Base-by-base conservation (phyloP, 2,113 vertebrate genomes). In the Tachycineta bicolor region DNA sequence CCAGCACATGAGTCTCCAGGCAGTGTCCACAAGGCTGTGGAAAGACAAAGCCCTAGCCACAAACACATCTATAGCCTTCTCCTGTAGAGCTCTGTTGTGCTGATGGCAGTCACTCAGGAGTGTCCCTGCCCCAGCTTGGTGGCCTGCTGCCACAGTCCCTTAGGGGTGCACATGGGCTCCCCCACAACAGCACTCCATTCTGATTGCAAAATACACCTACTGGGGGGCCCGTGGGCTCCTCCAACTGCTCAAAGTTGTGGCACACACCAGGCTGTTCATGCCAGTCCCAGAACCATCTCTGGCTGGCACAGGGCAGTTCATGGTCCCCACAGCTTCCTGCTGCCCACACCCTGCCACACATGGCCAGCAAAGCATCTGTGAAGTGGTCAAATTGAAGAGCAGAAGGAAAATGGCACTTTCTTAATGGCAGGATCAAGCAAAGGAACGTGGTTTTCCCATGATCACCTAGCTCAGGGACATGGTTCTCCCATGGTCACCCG, bases 221-320 rank as follows among this genome's bases (percentile, higher is more conserved):
- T 63, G 18, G 26, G 12, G 14, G 12, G 3, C 13, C 49, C 4
- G 1, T 4, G 47, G n/a, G 12, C 24, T 90, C 13, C 63, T 83
- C 28, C 5, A 31, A 1, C 37, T 62, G 29, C 3, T 26, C 64
- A 6, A 33, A 28, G 23, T 10, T 37, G 23, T 58, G n/a, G 12
- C 8, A 21, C 39, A 44, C 12, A 8, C 22, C 1, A 0, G 12
- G 39, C 5, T 6, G 3, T 34, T 50, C 33, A 9, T 11, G 22
- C 6, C 0, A 0, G 17, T 33, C n/a, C 26, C 41, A 86, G 24
- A 55, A 17, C 7, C 0, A 0, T 22, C 44, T 26, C 7, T 46
- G 65, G 39, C 14, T 10, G 3, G 43, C n/a, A 71, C 34, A 69
- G 53, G 14, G 14, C 5, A 6, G 31, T 10, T 39, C 58, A 26